These are phyloP conservation scores for Rhagoletis zephyria DNA, from an alignment of 1,140 invertebrate species.

Conservation along the genomic window DNA sequence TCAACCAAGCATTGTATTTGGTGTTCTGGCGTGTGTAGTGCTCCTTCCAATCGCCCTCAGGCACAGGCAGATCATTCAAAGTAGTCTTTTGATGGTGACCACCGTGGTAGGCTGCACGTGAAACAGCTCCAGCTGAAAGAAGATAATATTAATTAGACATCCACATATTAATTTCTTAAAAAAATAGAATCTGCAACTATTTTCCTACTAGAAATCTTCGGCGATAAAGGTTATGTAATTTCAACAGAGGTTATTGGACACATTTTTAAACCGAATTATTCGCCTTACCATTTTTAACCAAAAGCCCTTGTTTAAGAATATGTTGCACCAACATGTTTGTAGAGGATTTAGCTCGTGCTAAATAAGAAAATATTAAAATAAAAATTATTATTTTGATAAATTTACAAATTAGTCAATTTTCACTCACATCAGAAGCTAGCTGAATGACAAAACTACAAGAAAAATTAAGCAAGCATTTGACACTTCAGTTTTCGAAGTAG, in stretches of 20 bases:
- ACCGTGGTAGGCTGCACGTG: conserved; percentile 70
- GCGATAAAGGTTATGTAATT: conserved; percentile 69
- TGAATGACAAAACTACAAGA: not conserved
- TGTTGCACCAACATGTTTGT: conserved; percentile 71
- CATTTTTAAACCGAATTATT: not conserved
- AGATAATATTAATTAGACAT: not conserved
- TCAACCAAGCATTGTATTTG: conserved; percentile 80
- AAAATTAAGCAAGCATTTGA: not conserved
- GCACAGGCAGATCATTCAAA: conserved; percentile 83
- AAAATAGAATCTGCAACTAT: not conserved
- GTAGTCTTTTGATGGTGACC: conserved; percentile 71
- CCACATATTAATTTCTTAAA: not conserved
- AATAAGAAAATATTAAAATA: not conserved
- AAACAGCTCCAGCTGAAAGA: conserved; percentile 66
- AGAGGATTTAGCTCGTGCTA: not conserved
- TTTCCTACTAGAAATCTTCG: not conserved
- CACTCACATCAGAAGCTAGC: conserved; percentile 10
- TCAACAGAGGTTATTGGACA: not conserved
- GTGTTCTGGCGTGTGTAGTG: conserved; percentile 78
- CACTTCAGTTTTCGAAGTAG: not conserved
- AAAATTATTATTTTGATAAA: not conserved
- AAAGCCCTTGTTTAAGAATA: conserved; percentile 69
- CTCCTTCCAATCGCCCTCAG: conserved; percentile 83
- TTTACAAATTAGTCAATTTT: not conserved
- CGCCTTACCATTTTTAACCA: conserved; percentile 68